Base-by-base conservation (phyloP, 2,113 vertebrate species). In the Pontoporia blainvillei region DNA sequence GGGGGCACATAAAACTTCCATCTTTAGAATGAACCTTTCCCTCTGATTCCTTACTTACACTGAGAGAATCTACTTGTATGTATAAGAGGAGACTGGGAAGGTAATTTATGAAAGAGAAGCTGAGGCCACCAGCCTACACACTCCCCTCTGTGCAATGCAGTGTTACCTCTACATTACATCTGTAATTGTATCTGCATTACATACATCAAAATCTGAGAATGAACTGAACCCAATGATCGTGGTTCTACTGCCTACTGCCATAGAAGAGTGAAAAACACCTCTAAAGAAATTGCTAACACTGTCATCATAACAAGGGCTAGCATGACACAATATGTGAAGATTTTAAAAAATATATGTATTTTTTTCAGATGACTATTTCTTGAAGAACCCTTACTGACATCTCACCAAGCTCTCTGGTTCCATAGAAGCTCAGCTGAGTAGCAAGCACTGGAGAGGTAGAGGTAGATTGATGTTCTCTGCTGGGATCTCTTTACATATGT, bases 201-300 rank as follows among this genome's bases (percentile, higher is more conserved):
- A n/a, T 36, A 46, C 18, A n/a, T 78, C 64, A 81, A 83, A 79
- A 69, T 83, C 71, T 54, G 31, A 90, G 36, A 73, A 57, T 44
- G 39, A 91, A 71, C 8, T 71, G 41, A 88, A 62, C 1, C 23
- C 57, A 66, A 0, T 36, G 8, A 67, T 27, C 1, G 4, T 25
- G 29, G 0, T 44, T 34, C 46, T 67, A 7, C 8, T 49, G 41
- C 12, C 29, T 0, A 36, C 0, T 67, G 6, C n/a, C 6, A 3
- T 5, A 27, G 14, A 59, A 8, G 39, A 72, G 25, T 62, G 20
- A 23, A 20, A 73, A 52, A 27, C 2, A 27, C 2, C 14, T 69
- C 57, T 73, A 8, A 41, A 62, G n/a, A 69, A 62, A 46, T 23
- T 46, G 13, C 2, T 85, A 59, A 61, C 17, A 36, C 4, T 57